Evolutionary conservation across 2,888 invertebrate genomes (phyloP).

Genomic region (Sesamia inferens): DNA sequence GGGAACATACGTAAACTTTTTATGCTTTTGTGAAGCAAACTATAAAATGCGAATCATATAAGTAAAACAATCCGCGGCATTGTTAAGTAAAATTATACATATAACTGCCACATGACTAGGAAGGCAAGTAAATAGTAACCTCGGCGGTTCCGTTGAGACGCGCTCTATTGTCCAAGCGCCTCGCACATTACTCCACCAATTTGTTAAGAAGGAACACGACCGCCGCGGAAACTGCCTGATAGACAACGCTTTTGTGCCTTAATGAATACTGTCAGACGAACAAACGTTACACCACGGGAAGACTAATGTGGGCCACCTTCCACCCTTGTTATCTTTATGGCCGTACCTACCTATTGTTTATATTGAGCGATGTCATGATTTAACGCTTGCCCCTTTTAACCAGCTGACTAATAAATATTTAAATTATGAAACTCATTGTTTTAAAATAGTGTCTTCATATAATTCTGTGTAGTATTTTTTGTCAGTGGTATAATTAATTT

Average conservation of each 20-base stretch:
- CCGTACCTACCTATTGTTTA: slow-evolving; percentile 78
- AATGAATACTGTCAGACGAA: slow-evolving; percentile 86
- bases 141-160: slow-evolving; percentile 66
- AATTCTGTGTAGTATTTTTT: background rate
- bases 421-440: slow-evolving; percentile 25
- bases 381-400: slow-evolving; percentile 59
- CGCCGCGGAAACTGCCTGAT: slow-evolving; percentile 81
- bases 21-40: background rate
- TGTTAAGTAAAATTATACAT: slow-evolving; percentile 60
- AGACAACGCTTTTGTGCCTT: slow-evolving; percentile 84
- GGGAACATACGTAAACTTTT: too few species aligned
- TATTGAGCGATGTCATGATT: slow-evolving; percentile 79
- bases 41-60: background rate
- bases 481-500: background rate
- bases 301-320: slow-evolving; percentile 83
- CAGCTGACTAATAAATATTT: slow-evolving; percentile 45
- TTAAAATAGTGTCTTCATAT: slow-evolving; percentile 4
- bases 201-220: slow-evolving; percentile 80
- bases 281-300: slow-evolving; percentile 78
- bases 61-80: slow-evolving; percentile 28
- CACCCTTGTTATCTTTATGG: slow-evolving; percentile 82
- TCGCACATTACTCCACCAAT: slow-evolving; percentile 80
- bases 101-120: slow-evolving; percentile 54
- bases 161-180: slow-evolving; percentile 74
- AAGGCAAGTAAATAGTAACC: slow-evolving; percentile 65